These are phyloP conservation scores for Laothoe populi DNA, from an alignment of 2,888 invertebrate species.

Conservation along the genomic window DNA sequence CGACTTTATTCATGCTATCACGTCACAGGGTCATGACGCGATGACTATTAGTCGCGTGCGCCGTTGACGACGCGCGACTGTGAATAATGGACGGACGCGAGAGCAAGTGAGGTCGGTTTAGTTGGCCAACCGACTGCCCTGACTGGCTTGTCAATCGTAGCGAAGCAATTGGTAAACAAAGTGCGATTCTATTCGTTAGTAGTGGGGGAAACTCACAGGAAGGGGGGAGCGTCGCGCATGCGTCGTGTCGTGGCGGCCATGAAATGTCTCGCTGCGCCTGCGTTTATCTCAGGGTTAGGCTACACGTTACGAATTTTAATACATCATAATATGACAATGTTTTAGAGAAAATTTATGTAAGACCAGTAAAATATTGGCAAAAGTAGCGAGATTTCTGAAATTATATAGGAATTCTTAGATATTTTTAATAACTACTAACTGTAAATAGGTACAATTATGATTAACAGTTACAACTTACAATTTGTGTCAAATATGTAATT, in stretches of 20 bases:
- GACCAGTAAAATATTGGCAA: too few species aligned
- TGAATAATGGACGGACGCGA: conserved; percentile 72
- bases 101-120: conserved; percentile 93
- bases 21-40: conserved; percentile 81
- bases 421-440: too few species aligned
- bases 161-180: conserved; percentile 80
- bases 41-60: conserved; percentile 72
- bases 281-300: conserved; percentile 82
- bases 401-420: too few species aligned
- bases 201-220: conserved; percentile 66
- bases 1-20: conserved; percentile 78
- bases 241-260: conserved; percentile 90
- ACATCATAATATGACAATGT: conserved; percentile 27
- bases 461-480: too few species aligned
- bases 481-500: not conserved
- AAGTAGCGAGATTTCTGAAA: too few species aligned
- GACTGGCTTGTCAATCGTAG: conserved; percentile 79
- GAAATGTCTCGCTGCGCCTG: conserved; percentile 89
- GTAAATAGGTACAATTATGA: not conserved
- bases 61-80: conserved; percentile 76
- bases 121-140: conserved; percentile 70
- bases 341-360: too few species aligned
- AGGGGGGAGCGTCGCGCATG: conserved; percentile 94
- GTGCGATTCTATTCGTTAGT: conserved; percentile 65
- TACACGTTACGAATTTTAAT: conserved; percentile 30